Base-by-base conservation (phyloP, 1,140 invertebrate species). In the Bombus terrestris region DNA sequence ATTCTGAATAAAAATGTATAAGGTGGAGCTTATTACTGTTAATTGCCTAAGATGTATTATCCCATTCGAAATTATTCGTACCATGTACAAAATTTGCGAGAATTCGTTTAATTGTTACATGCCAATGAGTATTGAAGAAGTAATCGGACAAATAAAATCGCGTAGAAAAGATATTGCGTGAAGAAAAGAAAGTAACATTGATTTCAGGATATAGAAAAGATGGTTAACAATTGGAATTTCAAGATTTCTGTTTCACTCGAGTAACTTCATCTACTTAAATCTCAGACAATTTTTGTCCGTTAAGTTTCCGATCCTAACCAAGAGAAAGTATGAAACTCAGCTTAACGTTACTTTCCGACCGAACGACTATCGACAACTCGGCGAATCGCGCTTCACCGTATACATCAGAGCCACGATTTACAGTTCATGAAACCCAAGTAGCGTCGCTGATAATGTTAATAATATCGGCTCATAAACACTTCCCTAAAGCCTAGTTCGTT, bases 361-460 rank as follows among this genome's bases (percentile, higher is more conserved):
- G 35, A 39, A 43, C 59, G 37, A 66, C 39, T 64, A 78, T 78
- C 15, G 25, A n/a, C 15, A 69, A n/a, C 66, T 66, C 25, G 9
- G 15, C n/a, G 5, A 22, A 69, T 22, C 18, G 18, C 8, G 66
- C n/a, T 13, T 43, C 28, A 22, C 6, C 18, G 47, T 53, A 8
- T 22, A 8, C 41, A 43, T 80, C n/a, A 4, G n/a, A 5, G 18
- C 3, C 0, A 5, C 47, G 62, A 68, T 77, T 83, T 35, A 83
- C n/a, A 39, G 28, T 41, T 35, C 10, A 37, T 37, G 3, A 69
- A 69, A 83, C 69, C 37, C 32, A 3, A 22, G 81, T 28, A 32
- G 43, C 59, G 35, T 69, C 37, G 8, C n/a, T 22, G 53, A 79
- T 62, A 59, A 71, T 71, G 64, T 78, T 84, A 72, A 84, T 71